These are phyloP conservation scores for western clawed frog (Xenopus tropicalis) DNA, from an alignment of 2,113 vertebrate genomes.

Conservation along the genomic window UCB_Xtro_10.0 CM004443.2:14500001-14500500, in stretches of 20 bases:
- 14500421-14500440: no score
- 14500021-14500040: neutral
- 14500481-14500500: no score
- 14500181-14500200: constrained; percentile 38
- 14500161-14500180: constrained; percentile 43
- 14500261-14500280: neutral
- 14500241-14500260: neutral
- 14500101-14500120: constrained; percentile 22
- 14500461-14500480: no score
- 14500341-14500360: no score
- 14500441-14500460: no score
- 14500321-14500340: no score
- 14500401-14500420: no score
- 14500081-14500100: neutral
- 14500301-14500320: no score
- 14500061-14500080: neutral
- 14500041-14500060: neutral
- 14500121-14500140: constrained; percentile 31
- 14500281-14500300: no score
- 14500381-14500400: no score
- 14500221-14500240: neutral
- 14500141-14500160: constrained; percentile 42
- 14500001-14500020: neutral
- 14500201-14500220: neutral
- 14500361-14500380: no score